A percentile compares a stretch with the other conserved stretches of the same genome.
These are phyloP conservation scores for Cervus canadensis DNA, from an alignment of 2,113 vertebrate genomes.

Conservation along the genomic window DNA sequence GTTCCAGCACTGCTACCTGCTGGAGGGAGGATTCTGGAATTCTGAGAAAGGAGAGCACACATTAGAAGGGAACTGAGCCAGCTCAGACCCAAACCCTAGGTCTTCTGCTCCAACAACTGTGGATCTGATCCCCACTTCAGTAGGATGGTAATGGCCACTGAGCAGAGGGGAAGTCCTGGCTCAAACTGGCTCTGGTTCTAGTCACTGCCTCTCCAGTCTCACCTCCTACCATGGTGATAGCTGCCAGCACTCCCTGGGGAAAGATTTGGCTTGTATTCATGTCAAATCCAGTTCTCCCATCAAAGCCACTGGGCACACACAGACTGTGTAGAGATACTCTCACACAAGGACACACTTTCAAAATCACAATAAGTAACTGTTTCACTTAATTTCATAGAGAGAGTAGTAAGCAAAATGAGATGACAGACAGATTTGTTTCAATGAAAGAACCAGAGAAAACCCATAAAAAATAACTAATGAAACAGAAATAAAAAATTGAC, in stretches of 20 bases:
- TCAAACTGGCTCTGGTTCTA: not conserved
- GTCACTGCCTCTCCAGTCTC: not conserved
- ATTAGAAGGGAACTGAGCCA: not conserved
- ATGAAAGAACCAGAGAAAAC: not conserved
- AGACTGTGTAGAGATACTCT: not conserved
- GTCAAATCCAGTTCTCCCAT: not conserved
- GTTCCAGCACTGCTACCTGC: not conserved
- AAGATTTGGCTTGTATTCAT: not conserved
- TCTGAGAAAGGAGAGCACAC: not conserved
- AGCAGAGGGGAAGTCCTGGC: not conserved
- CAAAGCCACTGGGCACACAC: not conserved
- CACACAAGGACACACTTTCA: not conserved
- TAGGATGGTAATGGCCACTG: not conserved
- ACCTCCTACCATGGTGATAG: not conserved
- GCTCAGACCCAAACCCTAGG: not conserved
- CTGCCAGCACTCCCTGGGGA: not conserved
- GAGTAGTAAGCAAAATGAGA: not conserved
- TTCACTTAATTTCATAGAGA: not conserved
- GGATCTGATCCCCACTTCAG: not conserved
- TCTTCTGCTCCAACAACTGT: not conserved
- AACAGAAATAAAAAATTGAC: not conserved
- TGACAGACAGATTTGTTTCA: not conserved
- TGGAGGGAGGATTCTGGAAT: not conserved
- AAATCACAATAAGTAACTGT: not conserved
- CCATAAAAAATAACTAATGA: not conserved